Percentiles rank a stretch among this genome's conserved stretches.
phyloP scores from a whole-genome alignment of 1,140 invertebrate genomes.

The Listronotus oregonensis region DNA sequence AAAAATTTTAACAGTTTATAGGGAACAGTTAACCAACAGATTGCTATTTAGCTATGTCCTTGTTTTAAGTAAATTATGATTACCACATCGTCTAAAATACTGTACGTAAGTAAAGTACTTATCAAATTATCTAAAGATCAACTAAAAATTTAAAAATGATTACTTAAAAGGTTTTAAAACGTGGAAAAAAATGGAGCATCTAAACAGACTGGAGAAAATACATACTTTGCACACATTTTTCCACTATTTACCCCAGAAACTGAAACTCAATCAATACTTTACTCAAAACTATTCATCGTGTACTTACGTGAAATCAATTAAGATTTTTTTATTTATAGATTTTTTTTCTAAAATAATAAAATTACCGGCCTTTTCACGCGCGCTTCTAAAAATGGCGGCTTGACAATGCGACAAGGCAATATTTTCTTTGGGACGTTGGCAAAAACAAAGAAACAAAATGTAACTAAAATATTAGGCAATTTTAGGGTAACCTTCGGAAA shows the following conservation, averaged over 20 bases:
- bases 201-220: background rate
- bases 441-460: no score
- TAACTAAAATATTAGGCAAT: no score
- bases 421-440: no score
- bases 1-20: no score
- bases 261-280: conserved; percentile 8
- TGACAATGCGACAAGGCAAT: conserved; percentile 1
- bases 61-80: no score
- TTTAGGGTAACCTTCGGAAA: no score
- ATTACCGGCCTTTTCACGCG: conserved; percentile 9
- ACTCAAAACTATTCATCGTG: conserved; percentile 5
- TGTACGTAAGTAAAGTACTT: background rate
- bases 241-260: conserved; percentile 11
- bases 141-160: background rate
- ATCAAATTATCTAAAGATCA: background rate
- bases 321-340: conserved; percentile 7
- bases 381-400: conserved; percentile 6
- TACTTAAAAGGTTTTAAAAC: conserved; percentile 4
- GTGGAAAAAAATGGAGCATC: conserved; percentile 4
- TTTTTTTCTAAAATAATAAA: conserved; percentile 16
- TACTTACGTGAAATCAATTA: conserved; percentile 16
- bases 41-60: no score
- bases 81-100: background rate
- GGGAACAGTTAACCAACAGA: no score
- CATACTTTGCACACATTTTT: conserved; percentile 8